Conservation (phyloP, 2,113 vertebrate genomes). For the Neolamprologus variostigma region DNA sequence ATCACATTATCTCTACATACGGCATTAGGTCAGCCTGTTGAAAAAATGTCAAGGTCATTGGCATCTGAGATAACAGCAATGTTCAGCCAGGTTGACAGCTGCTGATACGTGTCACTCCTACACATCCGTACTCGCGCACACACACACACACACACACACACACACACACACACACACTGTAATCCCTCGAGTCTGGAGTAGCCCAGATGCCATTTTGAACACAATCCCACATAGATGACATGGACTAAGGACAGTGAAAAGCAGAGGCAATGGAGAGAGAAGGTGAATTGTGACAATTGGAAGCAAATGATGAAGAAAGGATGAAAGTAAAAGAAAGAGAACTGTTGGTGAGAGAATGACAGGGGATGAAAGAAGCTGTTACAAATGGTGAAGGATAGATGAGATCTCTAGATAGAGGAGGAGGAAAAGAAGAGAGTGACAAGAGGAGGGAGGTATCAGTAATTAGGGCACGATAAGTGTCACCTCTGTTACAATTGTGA, state of each 20-base stretch:
- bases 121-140: neutral
- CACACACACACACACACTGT: neutral
- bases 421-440: neutral
- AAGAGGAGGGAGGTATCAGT: neutral
- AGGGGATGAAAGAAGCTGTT: neutral
- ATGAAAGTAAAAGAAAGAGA: neutral
- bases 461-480: constrained; percentile 27
- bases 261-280: neutral
- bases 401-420: neutral
- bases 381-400: neutral
- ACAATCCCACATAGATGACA: neutral
- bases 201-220: constrained; percentile 32
- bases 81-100: constrained; percentile 6
- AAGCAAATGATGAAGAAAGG: neutral
- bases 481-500: neutral
- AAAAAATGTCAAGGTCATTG: constrained; percentile 29
- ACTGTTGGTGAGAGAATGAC: neutral
- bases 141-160: neutral
- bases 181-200: neutral
- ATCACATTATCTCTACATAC: constrained; percentile 23
- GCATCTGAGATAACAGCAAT: neutral
- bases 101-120: neutral
- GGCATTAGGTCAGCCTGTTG: neutral
- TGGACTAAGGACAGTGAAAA: neutral
- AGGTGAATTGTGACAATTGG: neutral